Evolutionary conservation across 2,888 invertebrate species (phyloP).

Genomic region (Drosophila quinaria): DNA sequence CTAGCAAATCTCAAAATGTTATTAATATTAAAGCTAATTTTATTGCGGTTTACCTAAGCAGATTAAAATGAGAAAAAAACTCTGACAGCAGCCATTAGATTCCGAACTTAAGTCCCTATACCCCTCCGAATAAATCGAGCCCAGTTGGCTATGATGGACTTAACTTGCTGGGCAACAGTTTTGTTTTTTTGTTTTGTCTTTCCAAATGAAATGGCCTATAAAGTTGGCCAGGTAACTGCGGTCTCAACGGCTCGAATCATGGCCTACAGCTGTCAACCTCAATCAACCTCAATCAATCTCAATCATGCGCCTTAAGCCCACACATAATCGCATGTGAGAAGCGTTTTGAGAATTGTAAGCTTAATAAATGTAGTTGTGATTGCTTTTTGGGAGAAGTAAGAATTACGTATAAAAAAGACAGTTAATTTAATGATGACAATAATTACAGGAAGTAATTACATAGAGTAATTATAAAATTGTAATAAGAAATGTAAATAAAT

Average conservation of each 20-base stretch:
- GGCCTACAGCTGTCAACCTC: constrained; percentile 24
- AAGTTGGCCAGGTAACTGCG: constrained; percentile 10
- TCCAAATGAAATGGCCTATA: constrained; percentile 18
- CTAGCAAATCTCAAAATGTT: not conserved
- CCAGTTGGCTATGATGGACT: constrained; percentile 15
- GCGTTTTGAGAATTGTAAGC: constrained; percentile 8
- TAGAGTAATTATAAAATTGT: no score
- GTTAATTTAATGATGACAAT: no score
- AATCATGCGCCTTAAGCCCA: constrained; percentile 5
- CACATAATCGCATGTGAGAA: constrained; percentile 2
- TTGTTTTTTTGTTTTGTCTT: not conserved
- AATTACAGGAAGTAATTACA: no score
- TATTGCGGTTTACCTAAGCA: not conserved
- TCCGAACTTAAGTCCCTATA: not conserved
- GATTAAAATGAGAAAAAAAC: not conserved
- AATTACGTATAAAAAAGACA: no score
- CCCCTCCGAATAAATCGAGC: not conserved
- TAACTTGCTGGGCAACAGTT: constrained; percentile 1
- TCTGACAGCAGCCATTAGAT: constrained; percentile 7
- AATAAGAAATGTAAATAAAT: no score
- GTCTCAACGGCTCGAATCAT: constrained; percentile 2
- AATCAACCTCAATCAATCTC: constrained; percentile 25
- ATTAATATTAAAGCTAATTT: no score
- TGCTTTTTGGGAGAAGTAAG: no score
- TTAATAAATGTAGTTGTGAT: not conserved